Conservation (phyloP, 2,113 vertebrate species). For the Eolophus roseicapilla region DNA sequence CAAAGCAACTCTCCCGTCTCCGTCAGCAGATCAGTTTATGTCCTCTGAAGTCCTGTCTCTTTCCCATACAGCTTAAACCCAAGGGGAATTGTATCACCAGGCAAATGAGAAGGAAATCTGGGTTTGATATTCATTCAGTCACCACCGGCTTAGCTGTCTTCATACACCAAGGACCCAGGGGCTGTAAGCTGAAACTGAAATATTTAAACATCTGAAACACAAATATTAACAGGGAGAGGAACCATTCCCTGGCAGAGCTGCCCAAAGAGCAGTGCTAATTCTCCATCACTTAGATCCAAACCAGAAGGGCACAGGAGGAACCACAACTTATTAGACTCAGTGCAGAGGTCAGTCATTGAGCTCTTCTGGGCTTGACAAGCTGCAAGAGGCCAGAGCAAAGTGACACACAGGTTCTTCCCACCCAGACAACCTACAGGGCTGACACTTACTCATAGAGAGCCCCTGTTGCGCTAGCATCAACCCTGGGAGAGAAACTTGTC, state of each 20-base stretch:
- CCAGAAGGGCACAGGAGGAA: not conserved
- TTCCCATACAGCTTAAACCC: not conserved
- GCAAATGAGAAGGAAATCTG: not conserved
- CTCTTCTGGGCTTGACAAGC: not conserved
- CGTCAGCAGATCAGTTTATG: not conserved
- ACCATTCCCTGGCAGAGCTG: not conserved
- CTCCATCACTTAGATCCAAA: not conserved
- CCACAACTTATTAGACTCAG: not conserved
- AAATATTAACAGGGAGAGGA: not conserved
- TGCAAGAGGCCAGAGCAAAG: not conserved
- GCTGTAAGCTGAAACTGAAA: not conserved
- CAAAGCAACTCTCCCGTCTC: not conserved
- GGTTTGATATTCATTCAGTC: not conserved
- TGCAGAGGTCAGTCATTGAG: not conserved
- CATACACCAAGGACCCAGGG: not conserved
- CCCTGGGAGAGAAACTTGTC: not conserved
- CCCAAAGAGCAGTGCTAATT: not conserved
- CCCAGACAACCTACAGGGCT: not conserved
- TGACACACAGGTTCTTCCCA: not conserved
- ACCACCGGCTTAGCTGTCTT: not conserved
- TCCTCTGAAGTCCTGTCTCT: not conserved
- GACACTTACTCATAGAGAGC: not conserved
- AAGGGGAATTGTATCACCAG: not conserved
- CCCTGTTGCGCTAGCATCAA: not conserved
- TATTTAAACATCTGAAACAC: constrained; percentile 7